Evolutionary conservation across 35 echinoderm and acorn worm species (phyloP).

Genomic region (Apostichopus californicus): DNA sequence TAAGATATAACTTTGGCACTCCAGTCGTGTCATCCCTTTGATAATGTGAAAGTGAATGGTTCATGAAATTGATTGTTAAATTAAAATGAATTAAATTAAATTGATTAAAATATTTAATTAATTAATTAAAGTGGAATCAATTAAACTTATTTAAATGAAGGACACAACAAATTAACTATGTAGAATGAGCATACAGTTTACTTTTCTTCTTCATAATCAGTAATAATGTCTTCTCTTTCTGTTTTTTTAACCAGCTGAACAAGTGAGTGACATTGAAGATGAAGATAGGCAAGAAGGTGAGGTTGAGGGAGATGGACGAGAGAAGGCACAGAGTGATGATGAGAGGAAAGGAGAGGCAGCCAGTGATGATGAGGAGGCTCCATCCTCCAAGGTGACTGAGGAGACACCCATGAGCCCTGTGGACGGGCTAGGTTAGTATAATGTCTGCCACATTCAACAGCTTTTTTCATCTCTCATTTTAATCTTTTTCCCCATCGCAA

Average conservation of each 20-base stretch:
- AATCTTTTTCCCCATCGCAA: background rate
- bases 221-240: too few relatives aligned
- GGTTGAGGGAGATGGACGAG: slow-evolving; percentile 3
- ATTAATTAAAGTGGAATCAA: too few relatives aligned
- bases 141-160: too few relatives aligned
- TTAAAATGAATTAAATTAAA: too few relatives aligned
- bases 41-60: too few relatives aligned
- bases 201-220: too few relatives aligned
- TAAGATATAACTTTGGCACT: too few relatives aligned
- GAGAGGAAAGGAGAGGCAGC: slow-evolving; percentile 21
- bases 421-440: slow-evolving; percentile 37
- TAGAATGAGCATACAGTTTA: too few relatives aligned
- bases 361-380: slow-evolving; percentile 22
- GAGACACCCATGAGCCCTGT: background rate
- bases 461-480: background rate
- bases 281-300: slow-evolving; percentile 2
- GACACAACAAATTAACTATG: too few relatives aligned
- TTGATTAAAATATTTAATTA: too few relatives aligned
- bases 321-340: background rate
- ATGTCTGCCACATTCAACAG: background rate
- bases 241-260: slow-evolving; percentile 4
- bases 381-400: background rate
- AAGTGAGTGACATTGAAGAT: slow-evolving; percentile 43
- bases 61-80: too few relatives aligned
- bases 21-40: too few relatives aligned